Base-by-base conservation (phyloP, 2,113 vertebrate genomes). In the Microcebus lehilahytsara region DNA sequence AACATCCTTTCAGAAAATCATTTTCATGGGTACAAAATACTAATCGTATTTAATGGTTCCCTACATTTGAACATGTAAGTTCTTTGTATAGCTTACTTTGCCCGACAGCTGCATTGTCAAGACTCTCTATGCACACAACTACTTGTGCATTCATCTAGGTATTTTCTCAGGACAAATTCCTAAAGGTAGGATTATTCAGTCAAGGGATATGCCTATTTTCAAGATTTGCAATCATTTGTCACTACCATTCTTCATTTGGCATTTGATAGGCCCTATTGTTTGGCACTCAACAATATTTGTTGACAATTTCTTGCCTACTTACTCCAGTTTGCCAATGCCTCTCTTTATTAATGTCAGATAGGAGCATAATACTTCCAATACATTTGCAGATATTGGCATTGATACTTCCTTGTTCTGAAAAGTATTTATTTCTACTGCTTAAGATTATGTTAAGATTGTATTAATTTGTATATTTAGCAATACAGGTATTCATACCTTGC, bases 91-190 rank as follows among this genome's bases (percentile, higher is more conserved):
- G 42, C 71, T 91, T 85, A 69, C 25, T 89, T 62, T 77, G 69
- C 56, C 72, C n/a, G 86, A 96, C 8, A 85, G 49, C 20, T 86
- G 40, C 20, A 80, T 9, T 40, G 53, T n/a, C 32, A 72, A 80
- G 30, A 72, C 11, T 85, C 30, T 79, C 49, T 49, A 75, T 85
- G 30, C 10, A 49, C 1, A 60, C 13, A 79, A 79, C 25, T 37
- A 42, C 34, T 46, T 67, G 32, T 67, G 62, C 10, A 30, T 25
- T 51, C 42, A 49, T 80, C 49, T 1, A 66, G 72, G 27, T 60
- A 51, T 75, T 96, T 96, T 67, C 37, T 85, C 79, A 69, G n/a
- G 32, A 71, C 81, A 83, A 77, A 92, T 89, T 30, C 40, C 66
- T 71, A 85, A 34, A 81, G 6, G 13, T 23, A 72, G 23, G 10